These are phyloP conservation scores for Trialeurodes vaporariorum DNA, from an alignment of 1,140 invertebrate genomes.

Conservation along the genomic window DNA sequence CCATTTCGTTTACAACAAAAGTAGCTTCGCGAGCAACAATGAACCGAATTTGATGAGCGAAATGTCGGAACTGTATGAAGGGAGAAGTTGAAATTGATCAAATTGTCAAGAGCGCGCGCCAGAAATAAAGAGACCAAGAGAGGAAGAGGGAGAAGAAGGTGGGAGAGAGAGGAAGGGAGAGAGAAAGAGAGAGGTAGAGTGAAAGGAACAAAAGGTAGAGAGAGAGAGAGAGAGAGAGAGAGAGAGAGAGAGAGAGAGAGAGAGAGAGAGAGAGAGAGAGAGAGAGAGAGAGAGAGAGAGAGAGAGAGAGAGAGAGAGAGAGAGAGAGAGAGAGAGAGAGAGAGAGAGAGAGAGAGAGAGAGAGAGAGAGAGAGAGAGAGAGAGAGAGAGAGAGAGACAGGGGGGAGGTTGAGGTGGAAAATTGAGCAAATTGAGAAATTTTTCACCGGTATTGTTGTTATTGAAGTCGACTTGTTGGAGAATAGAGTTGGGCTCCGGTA, in stretches of 20 bases:
- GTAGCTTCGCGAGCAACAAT: no score
- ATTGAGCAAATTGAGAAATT: conserved; percentile 1
- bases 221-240: neutral
- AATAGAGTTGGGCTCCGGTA: neutral
- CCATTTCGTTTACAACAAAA: no score
- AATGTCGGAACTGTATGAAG: no score
- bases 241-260: neutral
- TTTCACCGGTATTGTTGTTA: neutral
- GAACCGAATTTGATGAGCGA: no score
- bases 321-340: neutral
- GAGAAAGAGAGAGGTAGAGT: neutral
- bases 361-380: neutral
- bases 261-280: neutral
- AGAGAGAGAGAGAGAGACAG: neutral
- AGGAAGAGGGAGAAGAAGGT: neutral
- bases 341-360: neutral
- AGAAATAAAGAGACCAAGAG: neutral
- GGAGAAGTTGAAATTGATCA: neutral
- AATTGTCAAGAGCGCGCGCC: neutral
- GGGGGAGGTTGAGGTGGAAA: neutral
- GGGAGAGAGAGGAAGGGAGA: neutral
- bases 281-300: neutral
- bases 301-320: neutral
- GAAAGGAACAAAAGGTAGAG: neutral
- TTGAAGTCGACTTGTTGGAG: neutral